Base-by-base conservation (phyloP, 2,113 vertebrate species). In the Callocephalon fimbriatum region DNA sequence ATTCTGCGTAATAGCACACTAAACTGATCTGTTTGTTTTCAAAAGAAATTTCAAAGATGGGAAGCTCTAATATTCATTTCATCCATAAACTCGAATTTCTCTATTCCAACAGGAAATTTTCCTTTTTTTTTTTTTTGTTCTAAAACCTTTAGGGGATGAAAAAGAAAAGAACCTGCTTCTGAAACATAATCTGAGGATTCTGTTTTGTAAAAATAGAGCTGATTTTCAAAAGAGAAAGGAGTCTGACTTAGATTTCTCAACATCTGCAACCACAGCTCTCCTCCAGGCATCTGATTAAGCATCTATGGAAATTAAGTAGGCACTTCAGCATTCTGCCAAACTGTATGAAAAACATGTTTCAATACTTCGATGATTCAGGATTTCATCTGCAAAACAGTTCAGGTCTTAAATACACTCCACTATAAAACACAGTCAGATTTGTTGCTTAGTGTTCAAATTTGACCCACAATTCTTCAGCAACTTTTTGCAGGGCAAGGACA, bases 231-330 rank as follows among this genome's bases (percentile, higher is more conserved):
- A 82, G 62, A 82, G 8, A 29, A 85, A 90, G 35, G 32, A 87
- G 31, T 56, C 58, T 68, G 56, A 91, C 77, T 97, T 71, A 54
- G 87, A 87, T 76, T 91, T 89, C 61, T 86, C 73, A 88, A 68
- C 94, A 97, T 87, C 90, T 95, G 92, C 87, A 94, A 94, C 51
- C 74, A 78, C 85, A 91, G 51, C 62, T 92, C 89, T 88, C 62
- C 88, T 80, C 15, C 18, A 66, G 42, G 66, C 88, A 88, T 86
- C 79, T 88, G 75, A 88, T 88, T 88, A 90, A 95, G 88, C 75
- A 86, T 66, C 88, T 92, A 65, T 70, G 75, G 66, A 95, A 90
- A 93, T 92, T 47, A 93, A 88, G 66, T 4, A 92, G 61, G 63
- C 59, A 86, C 50, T 80, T 93, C 66, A 95, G 71, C 48, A 79